phyloP scores from a whole-genome alignment of 2,888 invertebrate species.

The Hetaerina titia region DNA sequence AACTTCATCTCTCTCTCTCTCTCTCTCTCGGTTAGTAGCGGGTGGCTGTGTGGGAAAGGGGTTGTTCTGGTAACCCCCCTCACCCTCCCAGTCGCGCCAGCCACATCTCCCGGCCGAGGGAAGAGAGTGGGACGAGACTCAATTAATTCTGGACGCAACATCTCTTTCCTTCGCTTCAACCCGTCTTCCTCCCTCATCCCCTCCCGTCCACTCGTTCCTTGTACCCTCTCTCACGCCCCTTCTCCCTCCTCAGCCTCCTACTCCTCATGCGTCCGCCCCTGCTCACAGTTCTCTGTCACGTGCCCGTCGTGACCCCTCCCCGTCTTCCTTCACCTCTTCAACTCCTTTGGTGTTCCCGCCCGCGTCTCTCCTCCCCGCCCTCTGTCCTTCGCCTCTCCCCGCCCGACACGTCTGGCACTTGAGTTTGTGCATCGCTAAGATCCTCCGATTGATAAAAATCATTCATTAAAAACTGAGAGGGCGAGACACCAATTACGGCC shows the following conservation, averaged over 20 bases:
- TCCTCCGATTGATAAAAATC: no score
- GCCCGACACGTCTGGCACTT: no score
- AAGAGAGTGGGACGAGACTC: neutral
- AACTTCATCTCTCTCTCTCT: neutral
- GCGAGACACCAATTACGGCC: no score
- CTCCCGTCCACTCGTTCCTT: neutral
- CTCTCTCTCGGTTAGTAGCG: neutral
- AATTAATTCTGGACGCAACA: conserved; percentile 16
- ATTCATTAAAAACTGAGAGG: no score
- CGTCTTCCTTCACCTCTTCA: neutral
- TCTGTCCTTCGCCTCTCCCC: neutral
- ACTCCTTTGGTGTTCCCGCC: neutral
- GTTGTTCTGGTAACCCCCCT: neutral
- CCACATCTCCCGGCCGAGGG: neutral
- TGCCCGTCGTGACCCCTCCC: neutral
- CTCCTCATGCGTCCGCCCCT: neutral
- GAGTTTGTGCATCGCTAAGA: no score
- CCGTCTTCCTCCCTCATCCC: neutral
- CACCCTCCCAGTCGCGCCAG: neutral
- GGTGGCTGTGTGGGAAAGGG: neutral
- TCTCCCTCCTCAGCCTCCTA: no score
- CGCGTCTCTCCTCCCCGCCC: neutral
- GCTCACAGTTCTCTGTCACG: neutral
- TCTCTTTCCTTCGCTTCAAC: neutral
- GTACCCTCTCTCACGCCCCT: no score